Evolutionary conservation across 2,888 invertebrate species (phyloP).

Genomic region (Hemistola chrysoprasaria): DNA sequence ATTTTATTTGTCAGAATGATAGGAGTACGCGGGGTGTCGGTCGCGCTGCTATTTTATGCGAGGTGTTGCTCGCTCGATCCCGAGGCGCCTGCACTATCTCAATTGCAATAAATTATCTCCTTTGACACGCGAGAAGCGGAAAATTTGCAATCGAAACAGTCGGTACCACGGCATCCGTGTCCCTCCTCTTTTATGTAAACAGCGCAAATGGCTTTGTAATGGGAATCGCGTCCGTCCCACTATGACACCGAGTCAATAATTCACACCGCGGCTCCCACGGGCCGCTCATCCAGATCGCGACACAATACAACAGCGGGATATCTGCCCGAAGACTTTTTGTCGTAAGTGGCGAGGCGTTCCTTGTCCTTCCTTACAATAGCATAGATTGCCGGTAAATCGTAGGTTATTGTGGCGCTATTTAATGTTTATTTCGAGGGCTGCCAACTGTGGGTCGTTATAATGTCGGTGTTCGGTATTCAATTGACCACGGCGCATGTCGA

Average conservation of each 20-base stretch:
- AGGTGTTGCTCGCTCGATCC: conserved; percentile 55
- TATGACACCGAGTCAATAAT: conserved; percentile 68
- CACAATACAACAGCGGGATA: conserved; percentile 77
- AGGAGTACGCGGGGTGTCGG: conserved; percentile 50
- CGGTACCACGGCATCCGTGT: conserved; percentile 49
- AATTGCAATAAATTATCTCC: conserved; percentile 74
- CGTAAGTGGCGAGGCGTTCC: conserved; percentile 76
- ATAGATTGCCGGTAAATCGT: conserved; percentile 80
- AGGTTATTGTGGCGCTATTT: conserved; percentile 73
- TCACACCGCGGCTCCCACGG: conserved; percentile 68
- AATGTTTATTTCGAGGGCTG: conserved; percentile 68
- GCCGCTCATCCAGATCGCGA: conserved; percentile 72
- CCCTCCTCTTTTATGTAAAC: conserved; percentile 70
- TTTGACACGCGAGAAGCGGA: conserved; percentile 73
- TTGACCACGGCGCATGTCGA: conserved; percentile 64
- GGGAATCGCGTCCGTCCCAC: conserved; percentile 64
- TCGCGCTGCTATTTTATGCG: conserved; percentile 63
- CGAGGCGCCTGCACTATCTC: conserved; percentile 68
- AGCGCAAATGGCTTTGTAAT: conserved; percentile 75
- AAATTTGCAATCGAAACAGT: conserved; percentile 71
- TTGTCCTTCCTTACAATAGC: conserved; percentile 69
- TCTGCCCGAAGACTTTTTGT: conserved; percentile 75
- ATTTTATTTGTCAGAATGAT: conserved; percentile 64
- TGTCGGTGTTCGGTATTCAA: conserved; percentile 69
- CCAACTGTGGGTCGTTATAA: conserved; percentile 57